A percentile compares a stretch with the other conserved stretches of the same genome.
These are phyloP conservation scores for Acrossocheilus fasciatus DNA, from an alignment of 2,797 vertebrate genomes.

Conservation along the genomic window DNA sequence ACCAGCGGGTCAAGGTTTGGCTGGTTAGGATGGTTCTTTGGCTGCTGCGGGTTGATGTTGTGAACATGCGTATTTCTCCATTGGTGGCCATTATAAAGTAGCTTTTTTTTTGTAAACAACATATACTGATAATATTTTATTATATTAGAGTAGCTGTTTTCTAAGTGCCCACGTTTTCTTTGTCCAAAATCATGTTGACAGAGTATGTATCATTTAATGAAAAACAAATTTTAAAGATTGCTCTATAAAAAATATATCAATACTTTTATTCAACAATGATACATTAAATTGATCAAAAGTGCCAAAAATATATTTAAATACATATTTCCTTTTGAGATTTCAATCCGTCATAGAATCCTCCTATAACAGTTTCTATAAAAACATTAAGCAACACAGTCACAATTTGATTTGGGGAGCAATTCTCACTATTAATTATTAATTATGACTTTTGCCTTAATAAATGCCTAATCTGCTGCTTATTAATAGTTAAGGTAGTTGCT, in stretches of 20 bases:
- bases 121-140: background rate
- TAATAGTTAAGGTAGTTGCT: background rate
- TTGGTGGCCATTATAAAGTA: background rate
- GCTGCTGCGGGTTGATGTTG: background rate
- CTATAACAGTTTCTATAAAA: background rate
- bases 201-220: background rate
- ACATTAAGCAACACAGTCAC: background rate
- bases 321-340: background rate
- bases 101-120: background rate
- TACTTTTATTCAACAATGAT: background rate
- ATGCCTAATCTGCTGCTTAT: background rate
- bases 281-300: background rate
- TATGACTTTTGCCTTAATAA: background rate
- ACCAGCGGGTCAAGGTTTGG: background rate
- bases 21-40: background rate
- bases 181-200: background rate
- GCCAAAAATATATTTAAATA: background rate
- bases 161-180: background rate
- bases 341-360: background rate
- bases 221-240: background rate
- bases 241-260: background rate
- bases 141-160: background rate
- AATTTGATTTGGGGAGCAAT: background rate
- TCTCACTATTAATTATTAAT: background rate
- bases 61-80: background rate